Percentiles rank a stretch among this genome's conserved stretches.
phyloP scores from a whole-genome alignment of 2,113 vertebrate genomes.

The Aldabrachelys gigantea region DNA sequence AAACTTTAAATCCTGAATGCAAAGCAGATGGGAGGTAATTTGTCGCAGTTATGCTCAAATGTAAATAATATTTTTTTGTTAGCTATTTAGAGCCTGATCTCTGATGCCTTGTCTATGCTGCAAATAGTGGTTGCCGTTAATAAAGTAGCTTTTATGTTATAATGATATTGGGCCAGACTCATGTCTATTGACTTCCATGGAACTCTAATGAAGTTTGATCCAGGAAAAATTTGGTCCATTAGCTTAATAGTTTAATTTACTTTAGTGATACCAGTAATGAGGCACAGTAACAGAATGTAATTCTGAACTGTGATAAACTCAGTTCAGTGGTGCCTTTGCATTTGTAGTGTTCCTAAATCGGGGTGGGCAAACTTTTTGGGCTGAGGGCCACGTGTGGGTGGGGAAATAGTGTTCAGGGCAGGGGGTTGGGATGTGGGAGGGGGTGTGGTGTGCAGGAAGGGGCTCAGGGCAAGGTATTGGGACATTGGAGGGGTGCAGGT shows the following conservation, averaged over 20 bases:
- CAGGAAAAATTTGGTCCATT: neutral
- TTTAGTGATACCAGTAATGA: neutral
- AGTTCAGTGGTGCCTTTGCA: constrained; percentile 13
- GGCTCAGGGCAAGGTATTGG: too few relatives aligned
- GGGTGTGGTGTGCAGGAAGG: too few relatives aligned
- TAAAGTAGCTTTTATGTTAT: neutral
- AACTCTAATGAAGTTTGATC: neutral
- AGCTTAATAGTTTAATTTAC: neutral
- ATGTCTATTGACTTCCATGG: accelerated
- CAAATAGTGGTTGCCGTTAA: neutral
- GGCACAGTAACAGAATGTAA: neutral
- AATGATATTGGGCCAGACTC: neutral
- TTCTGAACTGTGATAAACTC: neutral
- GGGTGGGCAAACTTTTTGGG: too few relatives aligned
- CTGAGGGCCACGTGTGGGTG: too few relatives aligned
- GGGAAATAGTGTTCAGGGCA: too few relatives aligned
- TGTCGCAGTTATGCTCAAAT: neutral
- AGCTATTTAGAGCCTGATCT: neutral
- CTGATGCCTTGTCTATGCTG: neutral
- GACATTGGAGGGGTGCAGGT: too few relatives aligned
- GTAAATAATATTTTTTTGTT: neutral
- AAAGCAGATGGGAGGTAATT: neutral
- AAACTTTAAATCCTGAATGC: neutral
- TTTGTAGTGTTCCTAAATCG: neutral
- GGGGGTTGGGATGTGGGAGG: too few relatives aligned